Percentiles rank a stretch among this genome's conserved stretches.
phyloP scores from a whole-genome alignment of 2,888 invertebrate genomes.

The Synanthedon myopaeformis region DNA sequence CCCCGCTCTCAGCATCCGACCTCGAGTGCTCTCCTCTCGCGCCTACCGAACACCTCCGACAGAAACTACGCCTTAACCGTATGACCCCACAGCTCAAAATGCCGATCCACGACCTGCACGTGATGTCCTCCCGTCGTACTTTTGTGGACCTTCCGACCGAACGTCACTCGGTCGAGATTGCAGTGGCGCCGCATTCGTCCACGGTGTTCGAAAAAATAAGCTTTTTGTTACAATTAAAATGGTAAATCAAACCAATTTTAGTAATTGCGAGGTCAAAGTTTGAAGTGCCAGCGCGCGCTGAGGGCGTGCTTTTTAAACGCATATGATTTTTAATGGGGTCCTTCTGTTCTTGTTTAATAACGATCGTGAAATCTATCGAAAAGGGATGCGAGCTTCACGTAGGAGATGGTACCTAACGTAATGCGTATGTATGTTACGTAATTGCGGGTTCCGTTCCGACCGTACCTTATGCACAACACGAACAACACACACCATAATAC shows the following conservation, averaged over 20 bases:
- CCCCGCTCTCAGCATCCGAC: conserved; percentile 67
- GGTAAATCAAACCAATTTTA: conserved; percentile 71
- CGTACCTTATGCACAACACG: no score
- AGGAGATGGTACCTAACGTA: no score
- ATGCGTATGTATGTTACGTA: no score
- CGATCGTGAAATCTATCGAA: conserved; percentile 12
- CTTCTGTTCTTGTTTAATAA: conserved; percentile 14
- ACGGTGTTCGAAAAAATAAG: conserved; percentile 60
- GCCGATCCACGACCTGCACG: conserved; percentile 30
- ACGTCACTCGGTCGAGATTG: conserved; percentile 68
- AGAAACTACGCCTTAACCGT: conserved; percentile 64
- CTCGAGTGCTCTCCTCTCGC: conserved; percentile 69
- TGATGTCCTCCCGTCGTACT: conserved; percentile 41
- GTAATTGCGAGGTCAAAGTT: conserved; percentile 69
- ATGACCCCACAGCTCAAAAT: conserved; percentile 63
- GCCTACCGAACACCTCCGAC: conserved; percentile 64
- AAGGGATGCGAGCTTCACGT: no score
- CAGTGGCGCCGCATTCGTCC: conserved; percentile 44
- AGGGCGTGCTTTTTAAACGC: conserved; percentile 42
- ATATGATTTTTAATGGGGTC: conserved; percentile 46
- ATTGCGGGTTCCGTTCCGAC: no score
- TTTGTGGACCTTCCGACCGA: conserved; percentile 60
- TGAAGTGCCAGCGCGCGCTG: conserved; percentile 48
- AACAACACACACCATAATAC: no score
- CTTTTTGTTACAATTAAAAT: conserved; percentile 71